Evolutionary conservation across 2,113 vertebrate species (phyloP).

Genomic region (Onychostoma macrolepis): DNA sequence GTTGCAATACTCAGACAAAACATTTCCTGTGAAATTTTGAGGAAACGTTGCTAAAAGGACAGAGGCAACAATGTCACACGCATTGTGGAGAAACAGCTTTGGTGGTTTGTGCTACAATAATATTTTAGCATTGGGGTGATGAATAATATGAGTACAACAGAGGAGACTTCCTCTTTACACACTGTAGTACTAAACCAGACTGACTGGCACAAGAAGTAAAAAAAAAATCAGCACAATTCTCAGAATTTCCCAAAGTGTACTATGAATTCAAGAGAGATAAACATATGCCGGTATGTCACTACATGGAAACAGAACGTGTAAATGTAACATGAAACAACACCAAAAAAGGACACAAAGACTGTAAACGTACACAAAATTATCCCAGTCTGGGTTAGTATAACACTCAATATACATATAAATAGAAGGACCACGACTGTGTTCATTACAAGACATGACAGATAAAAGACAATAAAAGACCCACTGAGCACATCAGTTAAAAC

Average conservation of each 20-base stretch:
- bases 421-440: constrained; percentile 53
- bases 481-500: constrained; percentile 60
- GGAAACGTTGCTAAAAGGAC: background rate
- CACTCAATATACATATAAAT: constrained; percentile 49
- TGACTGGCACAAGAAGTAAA: background rate
- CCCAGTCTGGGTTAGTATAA: constrained; percentile 45
- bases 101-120: constrained; percentile 1
- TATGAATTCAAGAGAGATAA: background rate
- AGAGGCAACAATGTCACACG: constrained; percentile 31
- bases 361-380: constrained; percentile 54
- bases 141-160: background rate
- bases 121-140: background rate
- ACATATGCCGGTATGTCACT: constrained; percentile 1
- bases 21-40: constrained; percentile 10
- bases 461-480: constrained; percentile 51
- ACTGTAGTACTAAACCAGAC: background rate
- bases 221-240: background rate
- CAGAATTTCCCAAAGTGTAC: background rate
- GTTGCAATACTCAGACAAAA: constrained; percentile 7
- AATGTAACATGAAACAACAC: constrained; percentile 32
- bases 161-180: constrained; percentile 7
- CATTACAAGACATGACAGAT: constrained; percentile 41
- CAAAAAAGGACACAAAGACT: constrained; percentile 18
- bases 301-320: constrained; percentile 5
- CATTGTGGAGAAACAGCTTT: constrained; percentile 14